Percentiles rank a stretch among this genome's conserved stretches.
Evolutionary conservation across 2,113 vertebrate species (phyloP).

Genomic region (Hippocampus zosterae): DNA sequence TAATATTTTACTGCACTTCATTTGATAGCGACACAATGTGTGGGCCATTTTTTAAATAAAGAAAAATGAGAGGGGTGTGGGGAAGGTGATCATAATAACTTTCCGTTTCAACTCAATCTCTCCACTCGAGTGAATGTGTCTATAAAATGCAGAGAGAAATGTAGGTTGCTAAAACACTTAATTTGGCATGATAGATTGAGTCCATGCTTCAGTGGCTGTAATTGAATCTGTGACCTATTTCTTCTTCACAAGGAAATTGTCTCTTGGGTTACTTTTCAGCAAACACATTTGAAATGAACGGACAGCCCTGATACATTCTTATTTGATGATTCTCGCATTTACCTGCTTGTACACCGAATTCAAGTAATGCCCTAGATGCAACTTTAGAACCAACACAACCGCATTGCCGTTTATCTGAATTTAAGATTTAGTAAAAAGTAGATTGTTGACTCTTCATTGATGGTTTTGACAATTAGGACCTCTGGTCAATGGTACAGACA

Average conservation of each 20-base stretch:
- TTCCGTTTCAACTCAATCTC: constrained; percentile 80
- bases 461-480: background rate
- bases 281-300: constrained; percentile 80
- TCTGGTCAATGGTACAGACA: background rate
- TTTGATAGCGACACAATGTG: constrained; percentile 55
- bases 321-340: constrained; percentile 83
- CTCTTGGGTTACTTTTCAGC: constrained; percentile 95
- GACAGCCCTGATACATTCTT: constrained; percentile 88
- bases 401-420: background rate
- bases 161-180: constrained; percentile 99
- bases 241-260: constrained; percentile 96
- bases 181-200: constrained; percentile 99
- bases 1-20: constrained; percentile 25
- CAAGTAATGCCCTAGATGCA: constrained; percentile 5
- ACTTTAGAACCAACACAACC: background rate
- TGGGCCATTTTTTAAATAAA: constrained; percentile 62
- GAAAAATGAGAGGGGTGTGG: constrained; percentile 57
- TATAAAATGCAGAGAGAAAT: constrained; percentile 99
- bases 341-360: constrained; percentile 33
- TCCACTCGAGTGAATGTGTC: constrained; percentile 93
- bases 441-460: background rate
- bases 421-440: background rate
- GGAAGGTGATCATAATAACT: constrained; percentile 70
- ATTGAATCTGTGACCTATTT: constrained; percentile 99
- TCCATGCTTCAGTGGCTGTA: constrained; percentile 99